Conservation (phyloP, 2,113 vertebrate genomes). For the Quiscalus mexicanus region DNA sequence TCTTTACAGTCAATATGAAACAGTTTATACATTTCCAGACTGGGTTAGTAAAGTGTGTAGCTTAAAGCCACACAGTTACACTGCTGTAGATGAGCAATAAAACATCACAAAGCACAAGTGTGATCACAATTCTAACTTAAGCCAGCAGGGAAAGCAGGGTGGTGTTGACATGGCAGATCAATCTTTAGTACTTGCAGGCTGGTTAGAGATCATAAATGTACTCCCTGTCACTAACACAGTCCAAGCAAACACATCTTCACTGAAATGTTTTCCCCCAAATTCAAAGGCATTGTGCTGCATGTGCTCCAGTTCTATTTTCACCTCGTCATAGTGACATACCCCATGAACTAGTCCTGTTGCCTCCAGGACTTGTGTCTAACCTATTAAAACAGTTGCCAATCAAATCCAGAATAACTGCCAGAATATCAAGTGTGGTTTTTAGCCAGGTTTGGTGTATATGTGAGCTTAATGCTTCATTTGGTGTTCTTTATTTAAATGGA, state of each 20-base stretch:
- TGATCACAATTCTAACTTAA: neutral
- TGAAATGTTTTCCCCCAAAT: neutral
- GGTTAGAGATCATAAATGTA: neutral
- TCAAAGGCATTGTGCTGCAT: neutral
- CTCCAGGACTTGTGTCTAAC: neutral
- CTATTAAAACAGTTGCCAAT: conserved; percentile 18
- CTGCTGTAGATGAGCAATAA: neutral
- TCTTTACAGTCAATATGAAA: neutral
- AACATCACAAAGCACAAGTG: neutral
- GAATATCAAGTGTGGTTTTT: neutral
- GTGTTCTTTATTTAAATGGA: conserved; percentile 19
- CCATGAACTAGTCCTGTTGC: neutral
- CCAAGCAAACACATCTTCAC: neutral
- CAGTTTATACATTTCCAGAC: neutral
- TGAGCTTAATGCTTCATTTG: conserved; percentile 13
- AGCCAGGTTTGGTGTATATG: neutral
- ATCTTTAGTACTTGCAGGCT: neutral
- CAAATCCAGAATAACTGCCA: conserved; percentile 4
- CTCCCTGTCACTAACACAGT: neutral
- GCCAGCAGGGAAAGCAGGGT: neutral
- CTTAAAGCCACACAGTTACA: neutral
- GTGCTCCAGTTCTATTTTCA: neutral
- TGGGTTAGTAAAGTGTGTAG: neutral
- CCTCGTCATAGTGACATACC: neutral
- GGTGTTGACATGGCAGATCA: neutral